A percentile compares a stretch with the other conserved stretches of the same genome.
phyloP scores from a whole-genome alignment of 1,140 invertebrate species.

The Anoplophora glabripennis region DNA sequence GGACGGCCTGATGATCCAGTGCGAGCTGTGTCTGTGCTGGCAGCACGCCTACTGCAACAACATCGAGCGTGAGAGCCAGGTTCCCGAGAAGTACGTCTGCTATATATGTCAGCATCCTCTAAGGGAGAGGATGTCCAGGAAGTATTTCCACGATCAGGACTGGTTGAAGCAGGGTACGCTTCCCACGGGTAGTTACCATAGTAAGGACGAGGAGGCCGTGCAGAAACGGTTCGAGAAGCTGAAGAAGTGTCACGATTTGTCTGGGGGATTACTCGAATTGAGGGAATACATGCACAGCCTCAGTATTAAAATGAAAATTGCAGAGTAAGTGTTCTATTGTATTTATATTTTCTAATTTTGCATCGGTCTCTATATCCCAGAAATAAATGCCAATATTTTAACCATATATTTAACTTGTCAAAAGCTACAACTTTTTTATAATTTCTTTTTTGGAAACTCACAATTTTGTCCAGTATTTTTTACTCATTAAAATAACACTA shows the following conservation, averaged over 20 bases:
- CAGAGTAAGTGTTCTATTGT: conserved; percentile 60
- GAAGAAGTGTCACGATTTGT: conserved; percentile 68
- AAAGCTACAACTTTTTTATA: no score
- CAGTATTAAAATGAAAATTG: conserved; percentile 73
- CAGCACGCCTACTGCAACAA: conserved; percentile 88
- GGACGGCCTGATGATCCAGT: conserved; percentile 93
- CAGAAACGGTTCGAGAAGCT: conserved; percentile 52
- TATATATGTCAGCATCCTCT: conserved; percentile 79
- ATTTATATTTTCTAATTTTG: no score
- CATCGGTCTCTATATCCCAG: no score
- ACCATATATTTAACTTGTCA: no score
- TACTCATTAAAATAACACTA: no score
- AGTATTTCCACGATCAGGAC: conserved; percentile 81
- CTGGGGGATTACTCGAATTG: conserved; percentile 66
- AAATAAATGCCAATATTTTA: no score
- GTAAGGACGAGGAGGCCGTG: conserved; percentile 47
- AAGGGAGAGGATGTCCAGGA: conserved; percentile 65
- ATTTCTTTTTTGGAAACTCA: no score
- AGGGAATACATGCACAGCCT: conserved; percentile 68
- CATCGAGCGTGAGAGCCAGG: conserved; percentile 71
- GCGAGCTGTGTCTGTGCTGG: conserved; percentile 92
- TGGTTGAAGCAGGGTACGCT: conserved; percentile 81
- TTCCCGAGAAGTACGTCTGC: conserved; percentile 89
- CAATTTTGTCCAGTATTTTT: no score
- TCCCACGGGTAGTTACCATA: conserved; percentile 54